Percentiles rank a stretch among this genome's conserved stretches.
Evolutionary conservation across 2,888 invertebrate genomes (phyloP).

Genomic region (Pachymerium ferrugineum): DNA sequence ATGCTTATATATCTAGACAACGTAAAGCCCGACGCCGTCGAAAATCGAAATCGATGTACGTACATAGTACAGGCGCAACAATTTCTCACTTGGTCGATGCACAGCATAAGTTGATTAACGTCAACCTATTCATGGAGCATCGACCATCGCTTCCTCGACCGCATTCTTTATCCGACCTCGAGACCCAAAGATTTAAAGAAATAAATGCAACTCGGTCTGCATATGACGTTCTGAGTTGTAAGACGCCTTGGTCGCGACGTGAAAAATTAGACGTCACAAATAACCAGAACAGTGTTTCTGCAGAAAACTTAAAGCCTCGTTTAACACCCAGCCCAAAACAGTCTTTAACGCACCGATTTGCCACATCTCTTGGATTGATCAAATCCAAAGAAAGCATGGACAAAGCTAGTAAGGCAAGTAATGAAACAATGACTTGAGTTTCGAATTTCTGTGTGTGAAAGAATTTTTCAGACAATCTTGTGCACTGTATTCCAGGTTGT

Average conservation of each 20-base stretch:
- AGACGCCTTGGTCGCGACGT: not conserved
- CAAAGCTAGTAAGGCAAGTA: not conserved
- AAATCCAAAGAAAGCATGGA: not conserved
- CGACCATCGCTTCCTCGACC: not conserved
- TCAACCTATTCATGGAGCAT: not conserved
- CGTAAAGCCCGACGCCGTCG: not conserved
- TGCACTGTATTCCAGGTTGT: too few species aligned
- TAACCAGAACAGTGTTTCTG: not conserved
- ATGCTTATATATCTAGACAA: not conserved
- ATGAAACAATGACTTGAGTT: not conserved
- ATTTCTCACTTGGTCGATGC: not conserved
- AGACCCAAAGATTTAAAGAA: not conserved
- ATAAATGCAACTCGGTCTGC: not conserved
- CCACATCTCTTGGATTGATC: not conserved
- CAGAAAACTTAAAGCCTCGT: not conserved
- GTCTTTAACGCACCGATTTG: not conserved
- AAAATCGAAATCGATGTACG: not conserved
- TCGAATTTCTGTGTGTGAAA: not conserved
- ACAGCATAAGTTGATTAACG: not conserved
- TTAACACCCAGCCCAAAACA: not conserved
- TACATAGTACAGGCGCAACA: not conserved
- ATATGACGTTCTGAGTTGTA: not conserved
- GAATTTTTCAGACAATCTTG: not conserved
- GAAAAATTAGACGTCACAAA: constrained; percentile 1
- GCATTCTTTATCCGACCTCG: not conserved